Base-by-base conservation (phyloP, 1,140 invertebrate genomes). In the Zophobas atratus region DNA sequence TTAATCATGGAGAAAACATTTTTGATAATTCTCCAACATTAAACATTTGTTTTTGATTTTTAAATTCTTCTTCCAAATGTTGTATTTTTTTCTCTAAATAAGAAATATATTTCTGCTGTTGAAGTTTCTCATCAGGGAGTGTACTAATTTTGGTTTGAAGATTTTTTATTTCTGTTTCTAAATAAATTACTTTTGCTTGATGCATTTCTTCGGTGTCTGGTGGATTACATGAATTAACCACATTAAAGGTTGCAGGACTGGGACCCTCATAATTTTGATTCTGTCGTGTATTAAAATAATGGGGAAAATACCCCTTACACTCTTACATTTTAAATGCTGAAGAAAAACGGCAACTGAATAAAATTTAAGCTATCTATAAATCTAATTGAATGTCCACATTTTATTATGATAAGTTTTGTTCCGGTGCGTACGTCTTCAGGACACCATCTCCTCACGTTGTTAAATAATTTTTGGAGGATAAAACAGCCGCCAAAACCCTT, bases 241-340 rank as follows among this genome's bases (percentile, higher is more conserved):
- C 4, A 63, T 35, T 34, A 63, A 5, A 35, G n/a, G 2, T 3
- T 6, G 34, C 60, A 3, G 41, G 60, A 34, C 34, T 34, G 4
- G 1, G 6, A 8, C 60, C 60, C n/a, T 35, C 32, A 35, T 63
- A 63, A 63, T 63, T 63, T 63, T 63, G 60, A 63, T 63, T 63
- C 2, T 39, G 6, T 35, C 20, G 4, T 6, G 51, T 53, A 53
- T 53, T 53, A n/a, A 53, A 53, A 20, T 20, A 20, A 20, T 20
- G 20, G 20, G 20, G 20, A 20, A 20, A 20, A 20, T 20, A 20
- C 20, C 20, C 20, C 20, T 20, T 20, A 20, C 20, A 20, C 20
- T 20, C 20, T 20, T 20, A 20, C 20, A 20, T 20, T 20, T 20
- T n/a, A 53, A 53, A 20, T 53, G 51, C 4, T n/a, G 60, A 63